phyloP scores from a whole-genome alignment of 2,888 invertebrate species.

The Andrena praecox region DNA sequence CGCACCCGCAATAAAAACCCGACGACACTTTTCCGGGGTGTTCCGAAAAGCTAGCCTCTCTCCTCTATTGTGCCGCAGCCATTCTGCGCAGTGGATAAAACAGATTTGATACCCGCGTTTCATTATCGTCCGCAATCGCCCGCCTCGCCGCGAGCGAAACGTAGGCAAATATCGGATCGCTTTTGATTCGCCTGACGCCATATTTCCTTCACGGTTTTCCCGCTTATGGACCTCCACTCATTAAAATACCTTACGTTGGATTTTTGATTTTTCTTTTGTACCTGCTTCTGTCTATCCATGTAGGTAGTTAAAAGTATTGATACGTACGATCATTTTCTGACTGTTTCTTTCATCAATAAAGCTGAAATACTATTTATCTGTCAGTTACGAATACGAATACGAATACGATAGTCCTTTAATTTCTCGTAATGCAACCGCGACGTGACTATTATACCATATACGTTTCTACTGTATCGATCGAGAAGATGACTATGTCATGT shows the following conservation, averaged over 20 bases:
- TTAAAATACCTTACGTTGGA: too few relatives aligned
- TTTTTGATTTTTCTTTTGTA: too few relatives aligned
- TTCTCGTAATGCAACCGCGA: not conserved
- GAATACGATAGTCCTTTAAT: not conserved
- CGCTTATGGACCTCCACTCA: too few relatives aligned
- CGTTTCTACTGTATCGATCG: conserved; percentile 47
- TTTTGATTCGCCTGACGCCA: not conserved
- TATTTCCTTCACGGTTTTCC: too few relatives aligned
- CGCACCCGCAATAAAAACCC: conserved; percentile 51
- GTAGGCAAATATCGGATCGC: not conserved
- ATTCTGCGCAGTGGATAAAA: conserved; percentile 32
- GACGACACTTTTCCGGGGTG: conserved; percentile 48
- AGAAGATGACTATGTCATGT: conserved; percentile 17
- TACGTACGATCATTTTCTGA: not conserved
- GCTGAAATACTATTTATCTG: not conserved
- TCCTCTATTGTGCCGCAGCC: not conserved
- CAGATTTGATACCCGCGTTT: conserved; percentile 14
- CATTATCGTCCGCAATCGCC: not conserved
- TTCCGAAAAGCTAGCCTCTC: conserved; percentile 52
- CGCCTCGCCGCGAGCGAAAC: not conserved
- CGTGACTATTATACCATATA: not conserved
- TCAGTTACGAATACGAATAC: too few relatives aligned
- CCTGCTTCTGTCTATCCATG: too few relatives aligned
- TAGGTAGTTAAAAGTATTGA: too few relatives aligned
- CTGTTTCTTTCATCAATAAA: not conserved